phyloP scores from a whole-genome alignment of 2,797 vertebrate genomes.

The Cichlasoma orientale region DNA sequence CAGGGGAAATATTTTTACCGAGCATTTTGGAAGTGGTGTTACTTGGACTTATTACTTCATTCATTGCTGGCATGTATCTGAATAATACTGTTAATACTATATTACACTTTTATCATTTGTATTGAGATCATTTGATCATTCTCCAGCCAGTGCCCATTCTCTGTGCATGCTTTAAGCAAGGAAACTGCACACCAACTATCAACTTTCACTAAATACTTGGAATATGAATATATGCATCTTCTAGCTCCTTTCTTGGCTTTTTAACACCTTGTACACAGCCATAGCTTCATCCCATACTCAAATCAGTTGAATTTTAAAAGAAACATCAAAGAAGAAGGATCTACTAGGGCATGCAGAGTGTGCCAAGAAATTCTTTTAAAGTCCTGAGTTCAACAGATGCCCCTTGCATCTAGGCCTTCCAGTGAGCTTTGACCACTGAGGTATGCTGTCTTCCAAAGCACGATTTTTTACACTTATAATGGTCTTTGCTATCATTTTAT shows the following conservation, averaged over 20 bases:
- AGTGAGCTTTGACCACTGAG: constrained; percentile 6
- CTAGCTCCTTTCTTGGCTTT: constrained; percentile 17
- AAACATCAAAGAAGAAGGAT: constrained; percentile 55
- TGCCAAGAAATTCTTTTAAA: constrained; percentile 54
- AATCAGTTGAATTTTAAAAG: constrained; percentile 59
- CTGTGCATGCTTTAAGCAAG: background rate
- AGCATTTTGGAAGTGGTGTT: background rate
- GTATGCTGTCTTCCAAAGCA: constrained; percentile 17
- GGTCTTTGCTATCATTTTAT: constrained; percentile 16
- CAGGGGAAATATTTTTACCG: background rate
- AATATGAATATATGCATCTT: constrained; percentile 17
- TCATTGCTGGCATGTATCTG: background rate
- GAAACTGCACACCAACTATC: background rate
- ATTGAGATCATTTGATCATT: background rate
- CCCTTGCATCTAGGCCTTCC: constrained; percentile 26
- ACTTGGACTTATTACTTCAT: background rate
- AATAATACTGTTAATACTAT: background rate
- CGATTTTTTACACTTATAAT: constrained; percentile 17
- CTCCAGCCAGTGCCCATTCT: background rate
- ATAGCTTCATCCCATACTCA: constrained; percentile 34
- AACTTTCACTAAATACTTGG: constrained; percentile 9
- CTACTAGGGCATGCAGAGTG: constrained; percentile 16
- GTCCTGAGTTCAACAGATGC: constrained; percentile 59
- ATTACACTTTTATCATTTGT: background rate
- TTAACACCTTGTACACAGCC: constrained; percentile 21